phyloP scores from a whole-genome alignment of 2,113 vertebrate genomes.

The Solea senegalensis region DNA sequence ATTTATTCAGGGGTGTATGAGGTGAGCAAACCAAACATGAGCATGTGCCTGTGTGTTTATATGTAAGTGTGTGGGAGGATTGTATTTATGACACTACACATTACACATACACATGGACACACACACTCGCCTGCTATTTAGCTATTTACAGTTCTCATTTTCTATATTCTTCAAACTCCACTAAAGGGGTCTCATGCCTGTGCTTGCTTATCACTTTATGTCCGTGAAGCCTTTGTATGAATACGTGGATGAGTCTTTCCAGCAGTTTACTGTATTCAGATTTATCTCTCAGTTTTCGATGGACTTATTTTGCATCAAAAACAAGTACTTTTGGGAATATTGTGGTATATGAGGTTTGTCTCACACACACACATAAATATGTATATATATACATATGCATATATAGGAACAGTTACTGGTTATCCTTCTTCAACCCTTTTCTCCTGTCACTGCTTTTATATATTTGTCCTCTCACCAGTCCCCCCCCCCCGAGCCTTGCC shows the following conservation, averaged over 20 bases:
- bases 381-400: too few species aligned
- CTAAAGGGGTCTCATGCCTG: neutral
- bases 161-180: neutral
- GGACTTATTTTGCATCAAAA: too few species aligned
- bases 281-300: too few species aligned
- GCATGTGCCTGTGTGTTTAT: conserved; percentile 1
- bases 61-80: conserved; percentile 15
- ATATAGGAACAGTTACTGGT: too few species aligned
- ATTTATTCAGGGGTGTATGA: conserved; percentile 49
- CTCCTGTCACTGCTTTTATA: too few species aligned
- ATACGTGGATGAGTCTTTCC: neutral
- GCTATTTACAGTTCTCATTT: neutral
- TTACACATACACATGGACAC: neutral
- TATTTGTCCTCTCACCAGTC: neutral
- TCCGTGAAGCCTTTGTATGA: too few species aligned
- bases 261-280: neutral
- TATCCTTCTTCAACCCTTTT: too few species aligned
- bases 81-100: conserved; percentile 6
- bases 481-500: neutral
- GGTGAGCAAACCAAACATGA: conserved; percentile 32
- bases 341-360: too few species aligned
- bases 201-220: too few species aligned
- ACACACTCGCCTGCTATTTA: neutral
- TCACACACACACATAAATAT: too few species aligned
- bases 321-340: too few species aligned